Evolutionary conservation across 2,888 invertebrate species (phyloP).

Genomic region (Candidula unifasciata): DNA sequence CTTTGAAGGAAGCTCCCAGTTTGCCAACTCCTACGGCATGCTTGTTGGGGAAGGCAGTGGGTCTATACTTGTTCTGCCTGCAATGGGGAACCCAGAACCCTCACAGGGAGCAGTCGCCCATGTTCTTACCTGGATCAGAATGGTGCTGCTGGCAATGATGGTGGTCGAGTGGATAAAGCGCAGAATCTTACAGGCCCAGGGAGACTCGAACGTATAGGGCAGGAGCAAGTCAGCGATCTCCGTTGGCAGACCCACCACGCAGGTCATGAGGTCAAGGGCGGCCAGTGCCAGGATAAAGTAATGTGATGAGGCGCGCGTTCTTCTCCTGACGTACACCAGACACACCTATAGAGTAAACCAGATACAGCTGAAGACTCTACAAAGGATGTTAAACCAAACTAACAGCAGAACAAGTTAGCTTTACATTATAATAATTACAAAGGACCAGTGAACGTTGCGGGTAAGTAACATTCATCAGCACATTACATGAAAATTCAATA

Average conservation of each 20-base stretch:
- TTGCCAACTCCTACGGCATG: too few relatives aligned
- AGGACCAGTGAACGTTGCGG: too few relatives aligned
- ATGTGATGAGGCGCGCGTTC: slow-evolving; percentile 67
- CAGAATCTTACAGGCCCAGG: slow-evolving; percentile 70
- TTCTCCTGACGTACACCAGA: slow-evolving; percentile 66
- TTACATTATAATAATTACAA: too few relatives aligned
- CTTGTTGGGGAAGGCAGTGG: too few relatives aligned
- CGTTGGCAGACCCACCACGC: slow-evolving; percentile 71
- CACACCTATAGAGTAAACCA: slow-evolving; percentile 61
- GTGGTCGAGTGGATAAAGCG: slow-evolving; percentile 70
- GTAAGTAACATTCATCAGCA: too few relatives aligned
- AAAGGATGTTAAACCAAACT: too few relatives aligned
- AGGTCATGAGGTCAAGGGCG: slow-evolving; percentile 71
- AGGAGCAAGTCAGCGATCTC: slow-evolving; percentile 71
- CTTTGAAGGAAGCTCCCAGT: too few relatives aligned
- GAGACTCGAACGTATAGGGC: slow-evolving; percentile 71
- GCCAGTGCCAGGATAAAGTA: slow-evolving; percentile 71
- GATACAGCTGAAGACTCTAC: neutral
- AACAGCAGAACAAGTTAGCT: too few relatives aligned
- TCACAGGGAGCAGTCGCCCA: too few relatives aligned
- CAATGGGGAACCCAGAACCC: neutral
- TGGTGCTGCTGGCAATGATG: slow-evolving; percentile 70
- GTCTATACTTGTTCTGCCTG: too few relatives aligned
- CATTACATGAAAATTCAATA: too few relatives aligned
- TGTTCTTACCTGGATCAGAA: slow-evolving; percentile 63